These are phyloP conservation scores for Zalophus californianus DNA, from an alignment of 2,797 vertebrate genomes.

Conservation along the genomic window DNA sequence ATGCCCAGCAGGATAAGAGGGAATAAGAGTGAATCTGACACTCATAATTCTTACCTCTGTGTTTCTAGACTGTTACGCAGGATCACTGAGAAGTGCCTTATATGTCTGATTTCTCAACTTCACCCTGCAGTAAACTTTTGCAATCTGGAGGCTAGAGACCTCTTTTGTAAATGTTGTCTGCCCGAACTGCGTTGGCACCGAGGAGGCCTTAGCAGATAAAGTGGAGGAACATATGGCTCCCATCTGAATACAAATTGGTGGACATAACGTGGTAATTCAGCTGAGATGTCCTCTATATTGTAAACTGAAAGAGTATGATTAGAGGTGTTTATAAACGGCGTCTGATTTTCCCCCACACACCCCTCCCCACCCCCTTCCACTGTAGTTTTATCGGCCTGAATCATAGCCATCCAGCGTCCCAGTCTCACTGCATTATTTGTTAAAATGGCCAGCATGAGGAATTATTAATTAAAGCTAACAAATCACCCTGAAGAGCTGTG, in stretches of 20 bases:
- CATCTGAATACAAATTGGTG: constrained; percentile 88
- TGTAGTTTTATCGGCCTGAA: constrained; percentile 83
- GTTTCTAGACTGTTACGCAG: constrained; percentile 67
- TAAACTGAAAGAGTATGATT: constrained; percentile 87
- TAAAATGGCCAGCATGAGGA: constrained; percentile 87
- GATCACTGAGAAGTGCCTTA: constrained; percentile 54
- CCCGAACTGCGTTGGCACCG: constrained; percentile 83
- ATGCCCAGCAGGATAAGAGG: neutral
- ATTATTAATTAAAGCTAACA: constrained; percentile 90
- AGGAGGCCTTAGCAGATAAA: constrained; percentile 86
- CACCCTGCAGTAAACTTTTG: constrained; percentile 84
- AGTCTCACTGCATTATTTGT: constrained; percentile 87
- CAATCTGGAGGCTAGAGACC: constrained; percentile 86
- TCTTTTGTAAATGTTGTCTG: constrained; percentile 79
- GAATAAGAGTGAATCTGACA: neutral
- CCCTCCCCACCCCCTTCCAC: constrained; percentile 48
- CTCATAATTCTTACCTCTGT: constrained; percentile 20
- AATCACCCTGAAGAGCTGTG: constrained; percentile 86
- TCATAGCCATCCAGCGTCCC: constrained; percentile 82
- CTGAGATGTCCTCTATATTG: constrained; percentile 85
- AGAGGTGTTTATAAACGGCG: constrained; percentile 88
- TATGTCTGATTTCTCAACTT: constrained; percentile 80
- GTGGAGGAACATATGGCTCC: constrained; percentile 87
- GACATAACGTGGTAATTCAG: constrained; percentile 87
- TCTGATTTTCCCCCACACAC: constrained; percentile 75